Base-by-base conservation (phyloP, 1,140 invertebrate genomes). In the Fopius arisanus region DNA sequence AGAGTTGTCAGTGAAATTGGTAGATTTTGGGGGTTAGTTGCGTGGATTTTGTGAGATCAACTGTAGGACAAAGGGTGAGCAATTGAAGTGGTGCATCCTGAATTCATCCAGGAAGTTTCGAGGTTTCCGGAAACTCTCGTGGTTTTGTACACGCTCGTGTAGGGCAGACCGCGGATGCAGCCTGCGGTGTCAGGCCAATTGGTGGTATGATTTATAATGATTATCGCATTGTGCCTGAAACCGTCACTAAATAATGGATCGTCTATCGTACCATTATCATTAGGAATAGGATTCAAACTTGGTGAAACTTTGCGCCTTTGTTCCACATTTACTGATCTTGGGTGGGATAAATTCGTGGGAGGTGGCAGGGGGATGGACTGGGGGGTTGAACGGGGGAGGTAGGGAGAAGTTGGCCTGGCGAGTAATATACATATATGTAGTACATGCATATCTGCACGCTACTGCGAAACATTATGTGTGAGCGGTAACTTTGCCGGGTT, bases 211-310 rank as follows among this genome's bases (percentile, higher is more conserved):
- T 84, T 83, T 84, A 82, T 82, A 81, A 82, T 82, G 80, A 84
- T 84, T 84, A 84, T 78, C 73, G 77, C 79, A 78, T 80, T 78
- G 82, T 78, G 76, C 77, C 73, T 70, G 14, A 77, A 77, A n/a
- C 76, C 78, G 77, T 79, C 78, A 78, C 79, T 83, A 83, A 84
- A 84, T 84, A 84, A 83, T 80, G 79, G 80, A 80, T 81, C 72
- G 75, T 74, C 74, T 75, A 79, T 79, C 78, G 72, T 66, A 40
- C 74, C 51, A 72, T 75, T 72, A 72, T 72, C 66, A 72, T 75
- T 68, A 63, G 70, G 67, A 65, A 72, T 51, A 40, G 66, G 23
- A 37, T 3, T 37, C 16, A 72, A 75, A 75, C 70, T 75, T 72
- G 19, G 67, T 41, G 66, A 41, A 70, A 71, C 43, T 51, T n/a